Evolutionary conservation across 2,113 vertebrate genomes (phyloP).

Genomic region (Danio rerio): DNA sequence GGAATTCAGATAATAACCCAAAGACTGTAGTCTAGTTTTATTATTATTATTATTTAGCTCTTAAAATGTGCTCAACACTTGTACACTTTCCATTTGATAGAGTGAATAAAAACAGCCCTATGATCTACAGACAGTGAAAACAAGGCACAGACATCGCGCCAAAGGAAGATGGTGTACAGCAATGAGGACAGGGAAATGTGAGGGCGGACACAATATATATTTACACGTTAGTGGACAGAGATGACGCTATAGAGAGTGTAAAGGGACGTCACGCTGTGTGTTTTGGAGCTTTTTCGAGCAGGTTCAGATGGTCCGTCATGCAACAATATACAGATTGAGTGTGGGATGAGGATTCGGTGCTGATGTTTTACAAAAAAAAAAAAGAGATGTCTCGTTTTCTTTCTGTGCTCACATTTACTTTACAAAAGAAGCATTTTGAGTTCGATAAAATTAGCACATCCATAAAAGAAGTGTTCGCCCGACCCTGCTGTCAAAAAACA

Average conservation of each 20-base stretch:
- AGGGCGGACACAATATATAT: slow-evolving; percentile 71
- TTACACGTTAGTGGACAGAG: slow-evolving; percentile 77
- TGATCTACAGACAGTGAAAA: slow-evolving; percentile 51
- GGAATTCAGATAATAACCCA: slow-evolving; percentile 37
- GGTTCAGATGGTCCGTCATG: slow-evolving; percentile 71
- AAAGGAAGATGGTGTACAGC: slow-evolving; percentile 33
- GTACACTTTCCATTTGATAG: slow-evolving; percentile 39
- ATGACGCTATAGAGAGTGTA: slow-evolving; percentile 61
- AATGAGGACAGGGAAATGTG: slow-evolving; percentile 21
- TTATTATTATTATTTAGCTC: slow-evolving; percentile 21
- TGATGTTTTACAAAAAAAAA: slow-evolving; percentile 74
- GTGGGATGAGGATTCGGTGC: slow-evolving; percentile 67
- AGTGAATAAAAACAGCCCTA: slow-evolving; percentile 53
- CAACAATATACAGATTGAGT: slow-evolving; percentile 71
- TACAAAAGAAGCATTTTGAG: slow-evolving; percentile 73
- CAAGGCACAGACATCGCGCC: slow-evolving; percentile 41
- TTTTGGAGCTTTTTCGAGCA: slow-evolving; percentile 10
- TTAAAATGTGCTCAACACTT: slow-evolving; percentile 35
- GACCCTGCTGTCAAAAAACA: slow-evolving; percentile 47
- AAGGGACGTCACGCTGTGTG: neutral
- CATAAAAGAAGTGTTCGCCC: slow-evolving; percentile 60
- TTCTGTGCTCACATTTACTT: slow-evolving; percentile 59
- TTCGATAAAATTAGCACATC: slow-evolving; percentile 64
- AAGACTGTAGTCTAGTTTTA: slow-evolving; percentile 14
- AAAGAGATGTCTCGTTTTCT: slow-evolving; percentile 39